Percentiles rank a stretch among this genome's conserved stretches.
Conservation (phyloP, 2,888 invertebrate species). For the Meteorus colon region DNA sequence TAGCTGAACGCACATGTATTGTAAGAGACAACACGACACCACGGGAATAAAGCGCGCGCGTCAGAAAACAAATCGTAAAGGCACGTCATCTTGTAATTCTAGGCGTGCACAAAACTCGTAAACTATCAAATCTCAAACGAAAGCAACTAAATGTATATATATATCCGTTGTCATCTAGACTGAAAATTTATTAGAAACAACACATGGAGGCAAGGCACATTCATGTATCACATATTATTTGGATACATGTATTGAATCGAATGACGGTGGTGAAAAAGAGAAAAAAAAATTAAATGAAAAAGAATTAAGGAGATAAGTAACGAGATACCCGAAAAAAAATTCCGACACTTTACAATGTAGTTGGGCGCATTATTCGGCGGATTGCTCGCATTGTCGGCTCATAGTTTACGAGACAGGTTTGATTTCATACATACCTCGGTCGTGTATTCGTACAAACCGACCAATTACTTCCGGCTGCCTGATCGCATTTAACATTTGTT, state of each 20-base stretch:
- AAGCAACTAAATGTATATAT: constrained; percentile 9
- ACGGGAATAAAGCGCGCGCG: constrained; percentile 43
- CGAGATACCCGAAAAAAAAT: neutral
- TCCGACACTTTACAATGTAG: constrained; percentile 38
- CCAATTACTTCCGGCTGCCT: constrained; percentile 68
- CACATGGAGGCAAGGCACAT: neutral
- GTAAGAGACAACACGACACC: constrained; percentile 48
- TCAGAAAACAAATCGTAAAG: constrained; percentile 67
- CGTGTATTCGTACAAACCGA: constrained; percentile 45
- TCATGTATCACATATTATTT: neutral
- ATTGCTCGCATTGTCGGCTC: constrained; percentile 54
- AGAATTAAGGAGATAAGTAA: neutral
- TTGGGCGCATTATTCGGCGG: constrained; percentile 52
- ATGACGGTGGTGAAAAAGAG: constrained; percentile 4
- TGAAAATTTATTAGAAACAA: constrained; percentile 25
- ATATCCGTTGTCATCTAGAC: neutral
- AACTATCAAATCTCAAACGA: constrained; percentile 47
- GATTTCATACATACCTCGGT: constrained; percentile 48
- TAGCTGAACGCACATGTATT: neutral
- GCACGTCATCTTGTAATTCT: constrained; percentile 56
- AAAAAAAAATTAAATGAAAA: neutral
- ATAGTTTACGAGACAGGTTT: constrained; percentile 64
- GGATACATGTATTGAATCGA: neutral
- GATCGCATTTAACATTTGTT: constrained; percentile 66
- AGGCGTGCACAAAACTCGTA: constrained; percentile 46